Evolutionary conservation across 1,140 invertebrate genomes (phyloP), one percentile per base, ranked within the genome.

Genomic region (Drosophila rufa): DNA sequence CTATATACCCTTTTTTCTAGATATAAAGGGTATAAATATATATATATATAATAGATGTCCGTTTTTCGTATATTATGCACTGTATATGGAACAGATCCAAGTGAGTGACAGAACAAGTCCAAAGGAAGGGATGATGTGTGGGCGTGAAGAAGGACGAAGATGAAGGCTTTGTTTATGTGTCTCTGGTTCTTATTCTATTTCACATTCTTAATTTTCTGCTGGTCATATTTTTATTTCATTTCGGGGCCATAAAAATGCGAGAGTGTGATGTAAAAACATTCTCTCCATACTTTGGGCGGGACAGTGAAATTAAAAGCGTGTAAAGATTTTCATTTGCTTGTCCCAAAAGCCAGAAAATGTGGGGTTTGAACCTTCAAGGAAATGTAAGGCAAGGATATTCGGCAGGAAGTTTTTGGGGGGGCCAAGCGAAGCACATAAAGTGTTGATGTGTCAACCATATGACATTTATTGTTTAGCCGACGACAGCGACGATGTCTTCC

Each of bases 361-460:
- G 15, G 43, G 48, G 60, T 14, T 38, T 70, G 42, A 51, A 40
- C 25, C 11, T 12, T n/a, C 17, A 12, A 12, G 15, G 8, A 15
- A 27, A 57, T 43, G 15, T 38, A 38, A 45, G 12, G 33, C 66
- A 43, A 53, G 66, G 36, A 65, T 64, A 27, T 48, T 40, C 12
- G 45, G 43, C 65, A 69, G 68, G 69, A 71, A 45, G 50, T 43
- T 71, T 73, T 51, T 40, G 22, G 50, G 7, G 15, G 17, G 47
- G 17, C 33, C 43, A n/a, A 22, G 33, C 60, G 58, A 57, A 78
- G 69, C 80, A 87, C 80, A 87, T 89, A 87, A 87, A 87, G 85
- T 87, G 84, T 87, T 87, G 84, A 87, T 87, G 84, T 87, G 80
- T 73, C 84, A 89, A 68, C 84, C 84, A 89, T 81, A 87, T 87